A percentile compares a stretch with the other conserved stretches of the same genome.
These are phyloP conservation scores for Astur gentilis DNA, from an alignment of 2,113 vertebrate genomes.

Conservation along the genomic window DNA sequence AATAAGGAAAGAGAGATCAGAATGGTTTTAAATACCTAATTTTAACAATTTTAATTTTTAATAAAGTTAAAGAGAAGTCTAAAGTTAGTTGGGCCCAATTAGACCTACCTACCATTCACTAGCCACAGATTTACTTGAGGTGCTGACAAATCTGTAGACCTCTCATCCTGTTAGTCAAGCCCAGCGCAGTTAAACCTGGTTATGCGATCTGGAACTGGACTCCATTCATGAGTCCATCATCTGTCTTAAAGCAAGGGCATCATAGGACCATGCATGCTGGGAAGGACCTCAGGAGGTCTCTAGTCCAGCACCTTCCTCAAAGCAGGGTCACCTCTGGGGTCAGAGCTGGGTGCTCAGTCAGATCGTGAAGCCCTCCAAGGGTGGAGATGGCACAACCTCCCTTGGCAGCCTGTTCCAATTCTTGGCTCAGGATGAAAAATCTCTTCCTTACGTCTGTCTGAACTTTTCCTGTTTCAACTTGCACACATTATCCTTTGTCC, in stretches of 20 bases:
- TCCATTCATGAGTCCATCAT: neutral
- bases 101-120: neutral
- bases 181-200: neutral
- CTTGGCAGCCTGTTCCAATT: neutral
- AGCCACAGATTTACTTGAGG: neutral
- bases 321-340: neutral
- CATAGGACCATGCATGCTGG: neutral
- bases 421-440: neutral
- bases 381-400: neutral
- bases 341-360: neutral
- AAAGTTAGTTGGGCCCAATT: neutral
- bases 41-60: neutral
- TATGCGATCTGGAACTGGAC: neutral
- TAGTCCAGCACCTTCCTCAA: neutral
- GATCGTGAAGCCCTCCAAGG: neutral
- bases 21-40: neutral
- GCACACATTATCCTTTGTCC: rapidly evolving
- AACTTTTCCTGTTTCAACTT: neutral
- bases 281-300: neutral
- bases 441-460: neutral
- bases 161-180: neutral
- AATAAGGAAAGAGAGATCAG: neutral
- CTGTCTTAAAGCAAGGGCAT: neutral
- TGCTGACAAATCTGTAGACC: neutral
- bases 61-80: neutral